phyloP scores from a whole-genome alignment of 2,888 invertebrate species.

The Drosophila maculinotata region DNA sequence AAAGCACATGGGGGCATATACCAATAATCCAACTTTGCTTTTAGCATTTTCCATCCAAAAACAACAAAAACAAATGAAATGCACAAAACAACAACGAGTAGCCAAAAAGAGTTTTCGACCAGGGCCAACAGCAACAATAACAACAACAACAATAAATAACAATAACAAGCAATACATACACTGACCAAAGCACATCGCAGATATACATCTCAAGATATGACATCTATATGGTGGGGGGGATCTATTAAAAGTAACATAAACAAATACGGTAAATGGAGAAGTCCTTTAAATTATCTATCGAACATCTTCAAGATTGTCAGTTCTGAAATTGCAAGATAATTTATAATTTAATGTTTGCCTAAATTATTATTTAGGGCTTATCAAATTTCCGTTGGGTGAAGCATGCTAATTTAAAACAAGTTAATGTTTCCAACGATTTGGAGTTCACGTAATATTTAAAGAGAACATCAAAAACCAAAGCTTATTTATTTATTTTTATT shows the following conservation, averaged over 20 bases:
- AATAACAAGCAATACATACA: conserved; percentile 12
- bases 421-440: too few species aligned
- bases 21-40: conserved; percentile 70
- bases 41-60: conserved; percentile 52
- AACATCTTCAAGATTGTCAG: too few species aligned
- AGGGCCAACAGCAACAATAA: conserved; percentile 14
- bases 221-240: conserved; percentile 4
- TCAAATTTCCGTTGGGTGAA: too few species aligned
- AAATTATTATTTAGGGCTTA: too few species aligned
- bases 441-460: too few species aligned
- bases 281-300: too few species aligned
- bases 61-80: conserved; percentile 33
- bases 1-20: conserved; percentile 25
- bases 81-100: conserved; percentile 12
- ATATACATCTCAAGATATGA: conserved; percentile 34
- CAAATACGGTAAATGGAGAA: background rate
- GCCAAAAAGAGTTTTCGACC: conserved; percentile 27
- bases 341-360: too few species aligned
- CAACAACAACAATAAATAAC: conserved; percentile 7
- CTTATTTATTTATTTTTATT: too few species aligned
- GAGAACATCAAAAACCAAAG: too few species aligned
- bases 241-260: conserved; percentile 8
- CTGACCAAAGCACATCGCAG: conserved; percentile 34
- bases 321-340: too few species aligned
- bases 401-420: too few species aligned